Base-by-base conservation (phyloP, 1,140 invertebrate species). In the Phthorimaea operculella region DNA sequence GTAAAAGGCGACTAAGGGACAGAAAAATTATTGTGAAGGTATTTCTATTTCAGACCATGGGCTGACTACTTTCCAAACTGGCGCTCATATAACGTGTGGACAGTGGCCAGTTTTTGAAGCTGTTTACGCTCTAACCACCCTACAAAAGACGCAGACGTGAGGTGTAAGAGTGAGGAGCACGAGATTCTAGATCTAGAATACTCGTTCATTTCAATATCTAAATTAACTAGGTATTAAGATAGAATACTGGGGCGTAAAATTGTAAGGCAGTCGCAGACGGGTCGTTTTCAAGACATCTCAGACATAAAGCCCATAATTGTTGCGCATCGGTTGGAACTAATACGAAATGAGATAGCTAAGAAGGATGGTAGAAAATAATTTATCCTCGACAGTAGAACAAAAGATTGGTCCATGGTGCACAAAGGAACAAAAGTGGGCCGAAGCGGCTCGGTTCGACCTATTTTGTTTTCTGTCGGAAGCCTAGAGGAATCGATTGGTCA, bases 241-340 rank as follows among this genome's bases (percentile, higher is more conserved):
- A 61, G 68, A 71, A 76, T 72, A 76, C 55, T 72, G 71, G 63
- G 60, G 70, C 79, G 75, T 84, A 66, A 83, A 85, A 85, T 83
- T 85, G 66, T 70, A 62, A 71, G 68, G 61, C 66, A 76, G 65
- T 68, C 21, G 21, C n/a, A n/a, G n/a, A 28, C 67, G 67, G 68
- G 68, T 76, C 79, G 71, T 79, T 80, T 83, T 83, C 78, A 72
- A 78, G 69, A 80, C 81, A 84, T 82, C 75, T 6, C 73, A 75
- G 72, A 73, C 63, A 83, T 79, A 80, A 83, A 83, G 74, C 70
- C 64, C 64, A 73, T 85, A 83, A 84, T 84, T 79, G 77, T 83
- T 84, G 74, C 74, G 72, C 82, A 82, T 82, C 72, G 72, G 68
- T 64, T 79, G 82, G 78, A 83, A 85, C 79, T 83, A 85, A 85